Base-by-base conservation (phyloP, 1,140 invertebrate genomes). In the Cyclina sinensis region DNA sequence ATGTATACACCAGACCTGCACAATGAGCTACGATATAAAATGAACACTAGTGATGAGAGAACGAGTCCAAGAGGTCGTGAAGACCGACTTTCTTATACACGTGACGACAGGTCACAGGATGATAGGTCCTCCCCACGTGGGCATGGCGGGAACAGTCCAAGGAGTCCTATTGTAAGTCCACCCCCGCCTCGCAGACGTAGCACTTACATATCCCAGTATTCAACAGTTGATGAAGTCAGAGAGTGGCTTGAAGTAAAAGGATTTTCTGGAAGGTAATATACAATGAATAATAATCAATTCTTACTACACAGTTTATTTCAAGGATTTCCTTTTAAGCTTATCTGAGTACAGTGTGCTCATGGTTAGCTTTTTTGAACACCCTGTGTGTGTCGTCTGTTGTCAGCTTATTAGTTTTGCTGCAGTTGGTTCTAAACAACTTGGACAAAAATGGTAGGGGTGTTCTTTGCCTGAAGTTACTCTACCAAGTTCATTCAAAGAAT, bases 241-340 rank as follows among this genome's bases (percentile, higher is more conserved):
- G 86, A 88, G 2, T 88, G 86, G 86, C 30, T 88, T 3, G 78
- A 74, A n/a, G 11, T 46, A 3, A 88, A 88, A 76, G 86, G 78
- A 18, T 88, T 88, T 39, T n/a, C 68, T 18, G 39, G 68, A 59
- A 88, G 86, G 86, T 88, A 35, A 57, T 48, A 48, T 48, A n/a
- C n/a, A n/a, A n/a, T n/a, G n/a, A n/a, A n/a, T n/a, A n/a, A n/a
- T n/a, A n/a, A n/a, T n/a, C n/a, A n/a, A n/a, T n/a, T n/a, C n/a
- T n/a, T n/a, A n/a, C n/a, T n/a, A n/a, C n/a, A n/a, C n/a, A n/a
- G n/a, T n/a, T n/a, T n/a, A n/a, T n/a, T n/a, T n/a, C n/a, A n/a
- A n/a, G n/a, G n/a, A n/a, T n/a, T n/a, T n/a, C n/a, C n/a, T n/a
- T n/a, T n/a, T n/a, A n/a, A n/a, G n/a, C n/a, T n/a, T n/a, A n/a